A percentile compares a stretch with the other conserved stretches of the same genome.
Conservation (phyloP, 2,797 vertebrate genomes). For the Rhynchotus rufescens region DNA sequence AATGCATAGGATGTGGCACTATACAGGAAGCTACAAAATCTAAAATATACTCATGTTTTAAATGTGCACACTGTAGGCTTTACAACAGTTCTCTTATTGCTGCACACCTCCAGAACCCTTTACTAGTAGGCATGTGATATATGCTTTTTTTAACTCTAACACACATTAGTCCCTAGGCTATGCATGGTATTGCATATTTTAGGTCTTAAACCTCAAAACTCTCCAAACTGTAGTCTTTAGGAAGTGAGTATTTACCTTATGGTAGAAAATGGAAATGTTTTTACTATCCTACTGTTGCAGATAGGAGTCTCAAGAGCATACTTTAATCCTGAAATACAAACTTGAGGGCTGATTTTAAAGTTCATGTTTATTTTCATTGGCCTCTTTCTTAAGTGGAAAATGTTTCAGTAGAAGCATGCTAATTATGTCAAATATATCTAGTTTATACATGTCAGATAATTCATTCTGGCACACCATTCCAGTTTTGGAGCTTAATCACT, state of each 20-base stretch:
- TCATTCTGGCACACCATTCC: neutral
- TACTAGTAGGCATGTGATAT: neutral
- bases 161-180: neutral
- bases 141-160: neutral
- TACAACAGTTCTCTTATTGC: neutral
- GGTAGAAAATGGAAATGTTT: neutral
- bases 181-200: neutral
- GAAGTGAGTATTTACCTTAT: neutral
- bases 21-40: neutral
- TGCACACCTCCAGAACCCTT: neutral
- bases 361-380: neutral
- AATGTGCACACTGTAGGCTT: neutral
- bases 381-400: neutral
- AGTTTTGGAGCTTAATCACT: neutral
- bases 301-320: neutral
- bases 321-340: neutral
- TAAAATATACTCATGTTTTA: neutral
- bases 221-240: neutral
- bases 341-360: conserved; percentile 4
- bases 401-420: neutral
- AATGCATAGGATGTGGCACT: neutral
- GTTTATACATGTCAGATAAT: neutral
- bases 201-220: neutral
- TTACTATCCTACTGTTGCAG: neutral
- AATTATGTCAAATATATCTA: neutral